Conservation (phyloP, 2,797 vertebrate genomes). For the Adrianichthys oophorus region DNA sequence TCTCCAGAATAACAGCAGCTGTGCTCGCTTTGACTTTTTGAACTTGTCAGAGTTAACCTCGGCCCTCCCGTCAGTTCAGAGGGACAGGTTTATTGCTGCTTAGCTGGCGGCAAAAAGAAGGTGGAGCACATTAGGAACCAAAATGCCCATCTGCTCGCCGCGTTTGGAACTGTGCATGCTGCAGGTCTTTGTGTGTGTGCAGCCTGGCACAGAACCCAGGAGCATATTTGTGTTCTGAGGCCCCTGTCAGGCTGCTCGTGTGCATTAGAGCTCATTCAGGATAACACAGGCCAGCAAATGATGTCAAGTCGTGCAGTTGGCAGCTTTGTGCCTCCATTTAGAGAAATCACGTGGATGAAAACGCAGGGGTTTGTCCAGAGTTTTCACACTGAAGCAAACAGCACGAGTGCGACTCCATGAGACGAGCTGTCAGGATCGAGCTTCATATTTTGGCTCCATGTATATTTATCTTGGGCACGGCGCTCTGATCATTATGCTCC, state of each 20-base stretch:
- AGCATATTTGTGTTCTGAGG: slow-evolving; percentile 22
- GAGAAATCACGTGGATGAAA: too few species aligned
- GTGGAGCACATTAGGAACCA: slow-evolving; percentile 18
- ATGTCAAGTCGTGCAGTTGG: not conserved
- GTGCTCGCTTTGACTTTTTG: slow-evolving; percentile 3
- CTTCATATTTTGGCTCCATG: slow-evolving; percentile 9
- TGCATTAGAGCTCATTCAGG: slow-evolving; percentile 12
- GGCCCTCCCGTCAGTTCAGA: not conserved
- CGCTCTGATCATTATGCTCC: slow-evolving; percentile 28
- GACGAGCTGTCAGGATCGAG: slow-evolving; percentile 10
- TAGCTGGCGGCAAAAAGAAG: slow-evolving; percentile 12
- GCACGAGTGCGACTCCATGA: not conserved
- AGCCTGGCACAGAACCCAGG: slow-evolving; percentile 7
- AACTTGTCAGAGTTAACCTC: slow-evolving; percentile 12
- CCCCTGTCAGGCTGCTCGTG: slow-evolving; percentile 16
- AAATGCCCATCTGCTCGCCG: slow-evolving; percentile 45
- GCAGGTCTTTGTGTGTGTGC: slow-evolving; percentile 13
- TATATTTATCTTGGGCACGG: slow-evolving; percentile 17
- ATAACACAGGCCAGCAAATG: slow-evolving; percentile 3
- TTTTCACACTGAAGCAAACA: not conserved
- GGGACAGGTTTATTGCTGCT: slow-evolving; percentile 14
- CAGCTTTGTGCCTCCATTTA: not conserved
- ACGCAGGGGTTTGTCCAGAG: not conserved
- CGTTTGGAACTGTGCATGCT: slow-evolving; percentile 15
- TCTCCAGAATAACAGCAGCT: slow-evolving; percentile 16